Evolutionary conservation across 2,888 invertebrate genomes (phyloP).

Genomic region (Dryomyza anilis): DNA sequence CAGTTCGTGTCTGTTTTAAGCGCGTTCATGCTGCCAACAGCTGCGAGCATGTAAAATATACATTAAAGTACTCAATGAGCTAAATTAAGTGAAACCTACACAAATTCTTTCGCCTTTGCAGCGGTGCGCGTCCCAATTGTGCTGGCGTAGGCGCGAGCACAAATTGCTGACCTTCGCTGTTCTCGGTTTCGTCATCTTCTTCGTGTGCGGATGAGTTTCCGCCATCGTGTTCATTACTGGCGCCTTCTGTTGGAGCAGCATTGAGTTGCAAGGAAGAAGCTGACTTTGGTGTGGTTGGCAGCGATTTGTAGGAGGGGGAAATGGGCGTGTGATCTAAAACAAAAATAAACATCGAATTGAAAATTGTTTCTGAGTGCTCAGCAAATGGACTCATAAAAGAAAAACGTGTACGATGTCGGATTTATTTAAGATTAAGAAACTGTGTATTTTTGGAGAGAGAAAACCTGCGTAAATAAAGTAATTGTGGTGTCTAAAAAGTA

Average conservation of each 20-base stretch:
- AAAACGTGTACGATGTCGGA: too few species aligned
- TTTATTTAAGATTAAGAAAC: too few species aligned
- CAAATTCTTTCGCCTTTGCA: slow-evolving; percentile 85
- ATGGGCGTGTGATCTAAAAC: slow-evolving; percentile 45
- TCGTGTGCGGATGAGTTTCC: slow-evolving; percentile 29
- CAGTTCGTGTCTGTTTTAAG: slow-evolving; percentile 24
- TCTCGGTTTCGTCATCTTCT: slow-evolving; percentile 46
- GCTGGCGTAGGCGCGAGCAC: slow-evolving; percentile 93
- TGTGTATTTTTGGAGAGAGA: too few species aligned
- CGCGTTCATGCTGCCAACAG: slow-evolving; percentile 18
- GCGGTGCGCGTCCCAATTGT: slow-evolving; percentile 86
- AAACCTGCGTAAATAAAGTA: too few species aligned
- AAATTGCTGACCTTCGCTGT: slow-evolving; percentile 63
- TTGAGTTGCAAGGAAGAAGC: slow-evolving; percentile 38
- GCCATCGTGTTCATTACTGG: slow-evolving; percentile 30
- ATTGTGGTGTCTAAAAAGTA: too few species aligned
- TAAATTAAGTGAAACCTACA: slow-evolving; percentile 63
- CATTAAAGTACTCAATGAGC: neutral
- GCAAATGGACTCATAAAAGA: too few species aligned
- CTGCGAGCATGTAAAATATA: slow-evolving; percentile 3
- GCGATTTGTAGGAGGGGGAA: slow-evolving; percentile 55
- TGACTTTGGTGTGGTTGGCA: slow-evolving; percentile 61
- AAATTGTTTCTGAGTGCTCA: too few species aligned
- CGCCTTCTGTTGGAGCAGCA: slow-evolving; percentile 41
- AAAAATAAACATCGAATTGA: neutral